Evolutionary conservation across 2,797 vertebrate species (phyloP), one percentile per base, ranked within the genome.

Genomic region (Ctenochaetus hawaiiensis): DNA sequence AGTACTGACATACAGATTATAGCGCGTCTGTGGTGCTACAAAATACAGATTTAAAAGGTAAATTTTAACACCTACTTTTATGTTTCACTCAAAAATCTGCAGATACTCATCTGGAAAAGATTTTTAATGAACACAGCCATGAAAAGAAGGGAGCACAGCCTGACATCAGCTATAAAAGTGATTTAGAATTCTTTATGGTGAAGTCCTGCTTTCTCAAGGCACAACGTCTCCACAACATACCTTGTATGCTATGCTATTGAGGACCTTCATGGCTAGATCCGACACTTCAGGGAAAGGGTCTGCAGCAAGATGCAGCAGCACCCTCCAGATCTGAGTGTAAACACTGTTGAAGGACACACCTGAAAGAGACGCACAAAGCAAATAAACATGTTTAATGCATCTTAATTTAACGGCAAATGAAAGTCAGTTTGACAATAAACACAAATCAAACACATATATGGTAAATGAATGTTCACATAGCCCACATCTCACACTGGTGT

Each of bases 341-440:
- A 99, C 98, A n/a, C 98, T 99, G 94, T 99, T 99, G 91, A 99
- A 99, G 75, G 98, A 99, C 69, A 99, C 97, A 16, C 98, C 98
- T 99, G 34, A 34, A 80, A 72, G 23, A 54, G 45, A 86, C 2
- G 41, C 23, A 73, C 6, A 63, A 45, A 58, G 16, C 20, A 75
- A 30, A 48, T 0, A 10, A 63, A 43, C 3, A 2, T 20, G 8
- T 48, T 45, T 0, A 37, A 44, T 43, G 18, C 2, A 11, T 59
- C 9, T 23, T 0, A 67, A 20, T 14, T 37, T 5, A 11, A 30
- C 20, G 1, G 6, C 9, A 44, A 30, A 44, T 43, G 2, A 53
- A 20, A 47, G 23, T 8, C 26, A 45, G 37, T 37, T 58, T 14
- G 13, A 39, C 20, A 61, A 49, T 18, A 64, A 8, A 57, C 18